Percentiles rank a stretch among this genome's conserved stretches.
These are phyloP conservation scores for Sandelia bainsii DNA, from an alignment of 2,797 vertebrate genomes.

Conservation along the genomic window DNA sequence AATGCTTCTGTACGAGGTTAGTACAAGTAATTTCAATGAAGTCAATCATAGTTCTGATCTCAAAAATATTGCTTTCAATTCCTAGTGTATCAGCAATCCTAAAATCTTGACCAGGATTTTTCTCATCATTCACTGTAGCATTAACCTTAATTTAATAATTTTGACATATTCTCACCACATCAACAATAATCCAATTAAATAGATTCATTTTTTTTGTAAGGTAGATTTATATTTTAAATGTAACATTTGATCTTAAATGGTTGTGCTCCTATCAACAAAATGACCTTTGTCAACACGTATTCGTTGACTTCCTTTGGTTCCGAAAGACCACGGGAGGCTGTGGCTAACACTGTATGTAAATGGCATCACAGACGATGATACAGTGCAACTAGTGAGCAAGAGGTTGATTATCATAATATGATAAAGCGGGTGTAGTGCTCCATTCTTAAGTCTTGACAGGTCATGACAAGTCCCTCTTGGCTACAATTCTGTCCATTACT, in stretches of 20 bases:
- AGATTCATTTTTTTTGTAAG: conserved; percentile 2
- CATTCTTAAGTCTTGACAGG: conserved; percentile 55
- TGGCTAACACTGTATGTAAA: conserved; percentile 51
- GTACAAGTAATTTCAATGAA: conserved; percentile 12
- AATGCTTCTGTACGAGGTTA: conserved; percentile 10
- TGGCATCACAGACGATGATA: conserved; percentile 39
- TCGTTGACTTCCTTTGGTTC: conserved; percentile 31
- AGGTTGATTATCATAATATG: conserved; percentile 70
- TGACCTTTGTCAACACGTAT: conserved; percentile 40
- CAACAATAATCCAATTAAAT: conserved; percentile 14
- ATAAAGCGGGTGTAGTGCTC: conserved; percentile 44
- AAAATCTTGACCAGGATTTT: background rate
- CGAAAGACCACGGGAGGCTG: conserved; percentile 2
- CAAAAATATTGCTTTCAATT: conserved; percentile 7
- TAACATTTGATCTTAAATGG: conserved; percentile 11
- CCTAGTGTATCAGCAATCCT: background rate
- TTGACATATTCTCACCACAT: conserved; percentile 21
- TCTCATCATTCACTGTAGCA: conserved; percentile 14
- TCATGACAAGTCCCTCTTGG: conserved; percentile 53
- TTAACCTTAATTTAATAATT: conserved; percentile 27
- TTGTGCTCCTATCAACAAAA: conserved; percentile 26
- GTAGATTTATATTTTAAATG: background rate
- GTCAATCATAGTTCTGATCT: conserved; percentile 28
- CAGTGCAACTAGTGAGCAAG: conserved; percentile 51
- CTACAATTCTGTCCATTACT: conserved; percentile 59